These are phyloP conservation scores for Drosophila arizonae DNA, from an alignment of 1,140 invertebrate genomes.

Conservation along the genomic window DNA sequence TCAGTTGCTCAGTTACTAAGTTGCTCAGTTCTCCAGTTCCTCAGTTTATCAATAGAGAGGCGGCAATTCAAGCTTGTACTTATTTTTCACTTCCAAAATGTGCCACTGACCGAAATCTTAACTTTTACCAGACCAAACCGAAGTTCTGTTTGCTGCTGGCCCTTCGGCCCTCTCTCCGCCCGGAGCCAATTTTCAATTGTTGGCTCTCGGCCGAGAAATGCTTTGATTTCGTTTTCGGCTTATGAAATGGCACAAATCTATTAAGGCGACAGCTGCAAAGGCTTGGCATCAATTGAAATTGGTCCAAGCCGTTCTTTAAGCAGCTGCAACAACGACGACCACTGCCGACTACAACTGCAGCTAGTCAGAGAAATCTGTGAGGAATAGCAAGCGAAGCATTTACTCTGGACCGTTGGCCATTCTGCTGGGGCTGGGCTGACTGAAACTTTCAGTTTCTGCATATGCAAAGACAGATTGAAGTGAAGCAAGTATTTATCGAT, in stretches of 20 bases:
- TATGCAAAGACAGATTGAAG: slow-evolving; percentile 43
- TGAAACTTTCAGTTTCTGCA: slow-evolving; percentile 48
- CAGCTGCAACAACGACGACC: slow-evolving; percentile 19
- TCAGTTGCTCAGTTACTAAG: slow-evolving; percentile 27
- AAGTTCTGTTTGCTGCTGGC: slow-evolving; percentile 16
- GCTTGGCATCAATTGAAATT: slow-evolving; percentile 61
- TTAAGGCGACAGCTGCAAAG: slow-evolving; percentile 54
- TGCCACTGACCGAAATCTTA: slow-evolving; percentile 79
- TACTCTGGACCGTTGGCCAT: slow-evolving; percentile 3
- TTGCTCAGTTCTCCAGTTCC: slow-evolving; percentile 15
- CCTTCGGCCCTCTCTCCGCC: slow-evolving; percentile 10
- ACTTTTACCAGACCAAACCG: slow-evolving; percentile 62
- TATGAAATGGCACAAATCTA: slow-evolving; percentile 68
- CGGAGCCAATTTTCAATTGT: slow-evolving; percentile 59
- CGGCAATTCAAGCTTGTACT: slow-evolving; percentile 36
- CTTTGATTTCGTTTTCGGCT: slow-evolving; percentile 65
- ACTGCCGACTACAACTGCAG: neutral
- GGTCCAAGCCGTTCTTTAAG: slow-evolving; percentile 42
- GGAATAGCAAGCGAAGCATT: neutral
- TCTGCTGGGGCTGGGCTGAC: neutral
- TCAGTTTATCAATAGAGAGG: slow-evolving; percentile 60
- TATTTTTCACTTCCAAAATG: slow-evolving; percentile 51
- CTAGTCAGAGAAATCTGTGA: neutral
- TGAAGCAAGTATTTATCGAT: slow-evolving; percentile 54
- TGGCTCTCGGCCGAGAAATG: slow-evolving; percentile 53